phyloP scores from a whole-genome alignment of 2,797 vertebrate species.

The Oceanodroma leucorhoa region DNA sequence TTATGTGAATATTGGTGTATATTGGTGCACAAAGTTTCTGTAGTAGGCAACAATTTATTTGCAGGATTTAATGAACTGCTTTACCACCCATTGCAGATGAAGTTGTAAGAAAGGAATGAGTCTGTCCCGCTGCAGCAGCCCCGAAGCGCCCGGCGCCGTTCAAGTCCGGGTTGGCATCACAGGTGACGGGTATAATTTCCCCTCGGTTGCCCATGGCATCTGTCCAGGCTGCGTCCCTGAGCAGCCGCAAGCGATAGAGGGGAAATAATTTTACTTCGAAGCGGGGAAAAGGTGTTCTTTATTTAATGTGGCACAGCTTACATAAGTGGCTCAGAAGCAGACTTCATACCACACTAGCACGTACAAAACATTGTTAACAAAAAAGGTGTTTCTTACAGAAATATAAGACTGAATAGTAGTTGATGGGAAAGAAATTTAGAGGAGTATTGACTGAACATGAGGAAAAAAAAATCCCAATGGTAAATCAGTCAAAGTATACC shows the following conservation, averaged over 20 bases:
- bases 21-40: background rate
- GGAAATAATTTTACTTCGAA: background rate
- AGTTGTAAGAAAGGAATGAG: background rate
- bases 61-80: background rate
- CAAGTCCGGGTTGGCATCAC: background rate
- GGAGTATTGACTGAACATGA: background rate
- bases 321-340: background rate
- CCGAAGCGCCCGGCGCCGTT: background rate
- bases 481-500: background rate
- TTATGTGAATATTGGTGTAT: background rate
- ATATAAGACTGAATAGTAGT: background rate
- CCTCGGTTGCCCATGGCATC: rapidly evolving
- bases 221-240: background rate
- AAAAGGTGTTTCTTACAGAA: background rate
- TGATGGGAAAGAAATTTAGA: background rate
- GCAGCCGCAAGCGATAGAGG: background rate
- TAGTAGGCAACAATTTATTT: background rate
- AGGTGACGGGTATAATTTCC: background rate
- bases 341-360: background rate
- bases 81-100: background rate
- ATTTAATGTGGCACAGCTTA: background rate
- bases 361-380: background rate
- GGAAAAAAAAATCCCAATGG: background rate
- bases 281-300: background rate
- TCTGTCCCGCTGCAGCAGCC: rapidly evolving